Base-by-base conservation (phyloP, 2,888 invertebrate genomes). In the Timema cristinae region DNA sequence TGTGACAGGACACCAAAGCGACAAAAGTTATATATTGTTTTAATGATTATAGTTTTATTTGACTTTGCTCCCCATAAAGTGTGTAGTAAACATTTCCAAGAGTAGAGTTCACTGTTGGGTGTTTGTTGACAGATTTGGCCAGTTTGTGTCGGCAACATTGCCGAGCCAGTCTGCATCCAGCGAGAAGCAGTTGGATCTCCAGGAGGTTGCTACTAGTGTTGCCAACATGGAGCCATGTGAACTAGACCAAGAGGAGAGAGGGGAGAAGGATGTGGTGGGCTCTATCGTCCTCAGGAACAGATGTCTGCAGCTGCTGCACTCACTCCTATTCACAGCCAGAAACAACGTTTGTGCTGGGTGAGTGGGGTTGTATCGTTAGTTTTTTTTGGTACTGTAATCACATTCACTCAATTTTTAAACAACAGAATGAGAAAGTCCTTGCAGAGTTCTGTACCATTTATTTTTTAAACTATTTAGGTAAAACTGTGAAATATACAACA, bases 101-200 rank as follows among this genome's bases (percentile, higher is more conserved):
- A 32, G 32, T 32, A 32, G 32, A 32, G 32, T 32, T 32, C 32
- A 32, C 32, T 32, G 32, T 32, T 32, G 32, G 4, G 32, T 32
- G 32, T 52, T 54, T 71, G 61, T 68, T 68, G 72, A 7, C 74
- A 87, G 88, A 79, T 90, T 97, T 78, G 98, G 98, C 0, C 98
- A 98, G 82, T 97, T 96, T 80, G 90, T 97, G 78, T 94, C 95
- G 0, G 92, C 94, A 7, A 97, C 97, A 1, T 82, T 98, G 72
- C 95, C 97, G 0, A 80, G 87, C 16, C 61, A 51, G 48, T 68
- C 72, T 50, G 70, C 68, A 10, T 50, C 73, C 56, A 77, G 73
- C 68, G 81, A 81, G 73, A 78, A 77, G 70, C 74, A 77, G 32
- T 66, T 79, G 13, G 74, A 77, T 63, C 73, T 78, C 61, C 74